Evolutionary conservation across 2,797 vertebrate genomes (phyloP), one percentile per base, ranked within the genome.

Genomic region (Arremon aurantiirostris): DNA sequence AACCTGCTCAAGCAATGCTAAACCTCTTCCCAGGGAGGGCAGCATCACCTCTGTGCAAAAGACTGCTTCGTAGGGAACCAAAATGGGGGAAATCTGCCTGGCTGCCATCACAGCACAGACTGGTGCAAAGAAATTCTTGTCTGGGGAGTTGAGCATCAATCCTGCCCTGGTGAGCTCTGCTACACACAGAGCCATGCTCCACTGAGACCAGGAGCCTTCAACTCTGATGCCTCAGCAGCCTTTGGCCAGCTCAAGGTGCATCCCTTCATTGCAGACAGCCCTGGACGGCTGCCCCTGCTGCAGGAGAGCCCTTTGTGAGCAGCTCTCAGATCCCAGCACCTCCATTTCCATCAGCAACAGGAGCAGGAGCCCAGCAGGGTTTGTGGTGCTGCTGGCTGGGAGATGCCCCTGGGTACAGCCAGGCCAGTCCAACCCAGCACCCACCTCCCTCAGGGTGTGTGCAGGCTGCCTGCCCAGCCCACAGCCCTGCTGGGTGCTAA

Each of bases 21-120:
- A 90, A 77, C 35, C 39, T 64, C 70, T 76, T 92, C 41, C 68
- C 53, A 68, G 37, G 80, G 65, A 72, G 47, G 4, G 50, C 79
- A 76, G 88, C 69, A 70, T 70, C 65, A 50, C 21, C 47, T 89
- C 55, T 90, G 79, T 89, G 79, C 82, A 87, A 93, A 96, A 91
- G 68, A 73, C 89, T 75, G 89, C 90, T 87, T 86, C 1, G 2
- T 60, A 61, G 55, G 81, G 46, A 52, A 69, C 16, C 15, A 13
- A 19, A 60, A 35, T 0, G 0, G n/a, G 72, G 57, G 65, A 28
- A 73, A 66, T 34, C 35, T 55, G 73, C 82, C 82, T 76, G 90
- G 68, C 84, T 89, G 85, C 82, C 13, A 15, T 0, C 15, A 59
- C 89, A 95, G 88, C 66, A 77, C 86, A 95, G 70, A 39, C 81